phyloP scores from a whole-genome alignment of 2,888 invertebrate genomes.

The Magallana nippona region DNA sequence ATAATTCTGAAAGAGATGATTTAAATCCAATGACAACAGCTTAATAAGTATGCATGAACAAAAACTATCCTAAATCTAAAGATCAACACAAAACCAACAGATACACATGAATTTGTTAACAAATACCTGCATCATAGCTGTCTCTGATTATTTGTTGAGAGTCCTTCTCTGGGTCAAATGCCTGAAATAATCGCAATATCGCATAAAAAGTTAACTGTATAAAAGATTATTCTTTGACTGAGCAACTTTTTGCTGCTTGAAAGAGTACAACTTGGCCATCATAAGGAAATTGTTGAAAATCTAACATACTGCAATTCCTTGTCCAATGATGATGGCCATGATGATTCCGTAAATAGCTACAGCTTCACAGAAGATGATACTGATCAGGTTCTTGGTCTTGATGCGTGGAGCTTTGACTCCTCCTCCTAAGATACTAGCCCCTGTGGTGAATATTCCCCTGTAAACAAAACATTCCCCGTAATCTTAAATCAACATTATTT shows the following conservation, averaged over 20 bases:
- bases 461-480: slow-evolving; percentile 49
- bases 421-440: slow-evolving; percentile 96
- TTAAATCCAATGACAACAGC: too few species aligned
- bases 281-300: background rate
- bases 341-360: slow-evolving; percentile 99
- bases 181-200: slow-evolving; percentile 58
- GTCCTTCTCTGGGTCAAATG: slow-evolving; percentile 59
- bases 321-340: slow-evolving; percentile 97
- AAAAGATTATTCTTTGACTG: background rate
- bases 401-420: slow-evolving; percentile 99
- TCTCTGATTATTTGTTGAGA: slow-evolving; percentile 54
- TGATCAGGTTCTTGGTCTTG: slow-evolving; percentile 99
- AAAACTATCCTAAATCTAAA: background rate
- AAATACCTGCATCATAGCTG: slow-evolving; percentile 69
- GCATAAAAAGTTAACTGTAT: background rate
- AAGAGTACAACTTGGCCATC: too few species aligned
- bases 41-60: too few species aligned
- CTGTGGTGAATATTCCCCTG: slow-evolving; percentile 97
- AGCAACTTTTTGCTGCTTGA: background rate
- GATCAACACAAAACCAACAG: background rate
- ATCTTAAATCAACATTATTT: background rate
- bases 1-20: too few species aligned
- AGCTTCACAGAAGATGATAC: slow-evolving; percentile 99
- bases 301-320: slow-evolving; percentile 81
- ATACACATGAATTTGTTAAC: background rate